Base-by-base conservation (phyloP, 2,113 vertebrate species). In the Poicephalus meyeri region DNA sequence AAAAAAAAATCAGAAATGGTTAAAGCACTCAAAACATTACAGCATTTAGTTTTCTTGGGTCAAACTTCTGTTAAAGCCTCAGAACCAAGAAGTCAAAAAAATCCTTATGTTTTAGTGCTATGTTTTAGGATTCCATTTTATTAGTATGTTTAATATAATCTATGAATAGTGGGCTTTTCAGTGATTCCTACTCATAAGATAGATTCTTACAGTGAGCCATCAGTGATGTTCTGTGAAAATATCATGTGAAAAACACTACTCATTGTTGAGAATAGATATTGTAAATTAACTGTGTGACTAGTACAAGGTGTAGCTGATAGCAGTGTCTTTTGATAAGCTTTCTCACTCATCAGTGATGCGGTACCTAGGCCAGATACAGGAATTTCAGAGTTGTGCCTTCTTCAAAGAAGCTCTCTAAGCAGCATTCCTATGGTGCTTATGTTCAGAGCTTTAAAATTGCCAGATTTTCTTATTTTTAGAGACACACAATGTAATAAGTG, bases 1-100 rank as follows among this genome's bases (percentile, higher is more conserved):
- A 53, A 33, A 80, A 61, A 76, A 52, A 70, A 68, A 41, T 4
- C 37, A 85, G 50, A 89, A 92, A 89, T 55, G 28, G 5, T 39
- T 85, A 49, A 91, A 91, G 85, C 69, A 94, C 64, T 80, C 63
- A 71, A 80, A 88, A 47, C 63, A 84, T 91, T 84, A 37, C 28
- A 66, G 50, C 61, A 78, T 86, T 89, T 73, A 39, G 28, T 93
- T 84, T 82, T 82, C 37, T 73, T 89, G 61, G 13, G 28, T 89
- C 55, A 82, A 79, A 76, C 35, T 86, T 89, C 50, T 83, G 71
- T 86, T 63, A 80, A 91, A 83, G 37, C 19, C 56, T 86, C 63
- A 80, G 60, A 95, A 66, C 33, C 29, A 89, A 74, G 41, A 70
- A 58, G 33, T 74, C 21, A 46, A 87, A 81, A 74, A 94, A 87